Base-by-base conservation (phyloP, 2,888 invertebrate species). In the Cinara cedri region DNA sequence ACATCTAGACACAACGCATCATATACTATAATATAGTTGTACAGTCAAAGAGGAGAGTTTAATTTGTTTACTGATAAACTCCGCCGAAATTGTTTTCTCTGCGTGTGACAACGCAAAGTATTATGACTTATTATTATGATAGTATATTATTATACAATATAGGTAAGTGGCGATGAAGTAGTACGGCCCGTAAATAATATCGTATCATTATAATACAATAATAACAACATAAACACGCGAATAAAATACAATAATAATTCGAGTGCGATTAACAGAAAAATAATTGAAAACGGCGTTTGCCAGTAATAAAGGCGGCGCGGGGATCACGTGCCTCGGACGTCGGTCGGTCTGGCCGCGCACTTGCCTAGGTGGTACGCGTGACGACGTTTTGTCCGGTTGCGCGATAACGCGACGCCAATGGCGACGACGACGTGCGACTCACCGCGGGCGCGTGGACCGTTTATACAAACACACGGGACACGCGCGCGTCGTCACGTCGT, bases 321-420 rank as follows among this genome's bases (percentile, higher is more conserved):
- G 13, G 63, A 63, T 44, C 63, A 63, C 63, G 63, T 19, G 1
- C 62, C 42, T 6, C 44, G 13, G 26, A 1, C 63, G 13, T 19
- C 24, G 26, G 2, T 3, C 63, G 63, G 42, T 60, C 19, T 19
- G 63, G 63, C 42, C 60, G 42, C 62, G 4, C 34, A 34, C 34
- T 34, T 34, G 34, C 6, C 34, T 34, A 34, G 34, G 34, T 34
- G 34, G 3, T 34, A n/a, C 62, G 42, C 11, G 62, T n/a, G 62
- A 34, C 34, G 63, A 44, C 63, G 63, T 63, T 63, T 63, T 63
- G 63, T 63, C 63, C 19, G 13, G 44, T 11, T 19, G 11, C 4
- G 42, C 42, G 42, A 26, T 57, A 57, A 26, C 34, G 63, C 63
- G 63, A 13, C 63, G n/a, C n/a, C n/a, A n/a, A n/a, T n/a, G n/a